phyloP scores from a whole-genome alignment of 2,113 vertebrate species.

The Tretioscincus oriximinensis region DNA sequence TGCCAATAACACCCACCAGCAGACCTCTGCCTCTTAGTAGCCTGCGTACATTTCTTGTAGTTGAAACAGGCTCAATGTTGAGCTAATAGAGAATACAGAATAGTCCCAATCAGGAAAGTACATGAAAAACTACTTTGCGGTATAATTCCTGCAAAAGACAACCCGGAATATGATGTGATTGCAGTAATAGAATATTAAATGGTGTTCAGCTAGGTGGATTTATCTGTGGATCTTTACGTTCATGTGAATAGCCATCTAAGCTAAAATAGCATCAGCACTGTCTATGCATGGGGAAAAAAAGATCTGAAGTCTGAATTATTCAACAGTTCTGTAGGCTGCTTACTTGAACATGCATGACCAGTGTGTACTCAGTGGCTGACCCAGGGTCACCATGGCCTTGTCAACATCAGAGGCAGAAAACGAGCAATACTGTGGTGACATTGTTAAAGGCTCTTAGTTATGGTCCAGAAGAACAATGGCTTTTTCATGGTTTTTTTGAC shows the following conservation, averaged over 20 bases:
- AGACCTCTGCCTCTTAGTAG: too few species aligned
- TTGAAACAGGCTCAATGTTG: too few species aligned
- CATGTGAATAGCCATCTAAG: background rate
- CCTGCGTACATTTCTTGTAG: too few species aligned
- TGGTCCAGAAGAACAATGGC: constrained; percentile 19
- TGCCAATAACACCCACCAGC: too few species aligned
- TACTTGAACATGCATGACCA: constrained; percentile 35
- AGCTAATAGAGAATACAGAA: too few species aligned
- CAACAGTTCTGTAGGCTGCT: constrained; percentile 39
- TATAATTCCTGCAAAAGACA: too few species aligned
- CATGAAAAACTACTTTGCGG: too few species aligned
- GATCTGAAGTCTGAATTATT: constrained; percentile 33
- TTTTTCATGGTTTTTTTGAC: background rate
- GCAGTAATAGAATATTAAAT: background rate
- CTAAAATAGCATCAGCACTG: constrained; percentile 7
- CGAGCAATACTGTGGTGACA: constrained; percentile 25
- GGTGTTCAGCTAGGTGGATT: background rate
- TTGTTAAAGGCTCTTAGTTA: constrained; percentile 36
- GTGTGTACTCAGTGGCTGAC: constrained; percentile 33
- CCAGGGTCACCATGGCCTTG: constrained; percentile 30
- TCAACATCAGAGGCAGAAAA: constrained; percentile 36
- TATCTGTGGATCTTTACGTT: background rate
- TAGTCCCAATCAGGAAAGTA: too few species aligned
- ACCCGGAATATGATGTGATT: background rate
- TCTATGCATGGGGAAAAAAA: background rate